Base-by-base conservation (phyloP, 2,888 invertebrate genomes). In the Clunio marinus region DNA sequence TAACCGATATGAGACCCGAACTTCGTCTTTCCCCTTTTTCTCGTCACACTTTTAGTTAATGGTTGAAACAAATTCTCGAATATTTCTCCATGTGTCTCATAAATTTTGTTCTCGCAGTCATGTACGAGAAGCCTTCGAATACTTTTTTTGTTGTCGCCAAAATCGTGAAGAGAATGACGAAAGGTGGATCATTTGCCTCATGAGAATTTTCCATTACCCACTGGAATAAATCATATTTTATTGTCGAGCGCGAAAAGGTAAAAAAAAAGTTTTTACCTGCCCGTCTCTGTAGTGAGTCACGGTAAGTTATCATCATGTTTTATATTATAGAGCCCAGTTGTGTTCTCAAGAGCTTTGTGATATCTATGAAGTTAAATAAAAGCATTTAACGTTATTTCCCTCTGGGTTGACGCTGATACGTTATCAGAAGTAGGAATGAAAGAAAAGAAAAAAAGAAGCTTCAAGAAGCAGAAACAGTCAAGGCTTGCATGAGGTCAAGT, bases 141-240 rank as follows among this genome's bases (percentile, higher is more conserved):
- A n/a, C n/a, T 8, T 32, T 32, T 8, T 41, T 15, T 41, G n/a
- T 41, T 10, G 10, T 2, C 41, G 41, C 2, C 2, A n/a, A 13
- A 41, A 10, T 3, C 2, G 10, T n/a, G 41, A 15, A 41, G 41
- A n/a, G 41, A 15, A 41, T 41, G 41, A 41, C 41, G 41, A 41
- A 41, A 41, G 41, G 41, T 15, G 15, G 41, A 41, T 41, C 41
- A 41, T 41, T 41, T 41, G 41, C 41, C 62, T 17, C 35, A 37
- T 22, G 35, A 27, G 37, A 37, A 35, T 60, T 60, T 60, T 22
- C 41, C 41, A 60, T 60, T 35, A 41, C 41, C 41, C 15, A 5
- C n/a, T 35, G 15, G 37, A 41, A 62, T 62, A 62, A 62, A 62
- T 62, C 62, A 62, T 62, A n/a, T 41, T 41, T 41, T 41, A 41